Evolutionary conservation across 2,113 vertebrate genomes (phyloP), one percentile per base, ranked within the genome.

Genomic region (Bothrops jararaca): DNA sequence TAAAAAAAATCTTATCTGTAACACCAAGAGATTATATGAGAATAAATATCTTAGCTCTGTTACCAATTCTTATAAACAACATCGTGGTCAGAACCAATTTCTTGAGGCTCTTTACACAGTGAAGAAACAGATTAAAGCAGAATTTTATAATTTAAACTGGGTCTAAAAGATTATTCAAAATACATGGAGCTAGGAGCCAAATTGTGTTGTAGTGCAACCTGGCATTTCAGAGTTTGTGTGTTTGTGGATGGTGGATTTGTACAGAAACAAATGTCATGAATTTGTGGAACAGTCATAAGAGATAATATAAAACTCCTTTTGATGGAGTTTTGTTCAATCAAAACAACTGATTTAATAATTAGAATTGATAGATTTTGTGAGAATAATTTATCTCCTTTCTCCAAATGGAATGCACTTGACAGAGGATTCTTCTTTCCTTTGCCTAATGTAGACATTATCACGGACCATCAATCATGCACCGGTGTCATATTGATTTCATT

Each of bases 361-460:
- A 97, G 95, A 92, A 96, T 91, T 94, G 96, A 96, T 96, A 57
- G 96, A 92, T 96, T 96, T 96, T 96, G 56, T 93, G 88, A 56
- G n/a, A 88, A 74, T 89, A 52, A 94, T 94, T 26, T 52, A 29
- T 57, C 8, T 39, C n/a, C 45, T 87, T 90, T 95, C 95, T 95
- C 94, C 54, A 93, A 96, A 94, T 92, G 85, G 93, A 90, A 92
- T 88, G 86, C 53, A 74, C 42, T 92, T 92, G 94, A 42, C 29
- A 92, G 86, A 96, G 90, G 85, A n/a, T 88, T 91, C 96, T 89
- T 6, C 92, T 69, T 89, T 58, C 12, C 45, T 10, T 96, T 53
- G 90, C 50, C 87, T 94, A 92, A 74, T 15, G 34, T 50, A 58
- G 92, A 26, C 60, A 95, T 95, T 86, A 87, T 92, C 94, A 93